Base-by-base conservation (phyloP, 64 coral and sea anemone species). In the Stylophora pistillata region DNA sequence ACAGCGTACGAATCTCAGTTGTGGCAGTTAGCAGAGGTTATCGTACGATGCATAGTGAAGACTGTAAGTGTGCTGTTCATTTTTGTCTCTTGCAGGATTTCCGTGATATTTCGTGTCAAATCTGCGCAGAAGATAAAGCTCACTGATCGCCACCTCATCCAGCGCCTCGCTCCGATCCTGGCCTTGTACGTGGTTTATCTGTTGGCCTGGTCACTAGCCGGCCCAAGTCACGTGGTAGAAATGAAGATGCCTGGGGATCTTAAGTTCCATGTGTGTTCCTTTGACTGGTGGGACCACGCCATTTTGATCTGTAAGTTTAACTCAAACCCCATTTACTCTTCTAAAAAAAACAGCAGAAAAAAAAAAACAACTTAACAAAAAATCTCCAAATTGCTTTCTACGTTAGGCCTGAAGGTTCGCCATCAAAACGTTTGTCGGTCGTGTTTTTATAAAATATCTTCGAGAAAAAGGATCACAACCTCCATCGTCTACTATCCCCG, bases 261-360 rank as follows among this genome's bases (percentile, higher is more conserved):
- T 0, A 95, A 84, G 29, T 95, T 91, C 65, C 56, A 91, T 15
- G 94, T 92, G 54, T 95, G 94, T 63, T 88, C 89, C 10, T 55
- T 91, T 4, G 94, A 95, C 53, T 95, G 94, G 94, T 95, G 94
- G 94, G 94, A 95, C 41, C 89, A 95, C 73, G 94, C 94, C 13
- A 95, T 95, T 26, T 72, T 95, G 56, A 95, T 95, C 29, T 95
- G 94, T 95, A 76, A 95, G 94, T 95, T 2, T 1, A 28, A 23
- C 6, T 29, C 12, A 34, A 21, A 27, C 10, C 10, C 47, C 17
- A 11, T 80, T 4, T 5, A 28, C 26, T 23, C 10, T 68, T 25
- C 64, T 68, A 10, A 68, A 47, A 47, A 47, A 47, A 47, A 47
- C 3, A 47, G 7, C 0, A 41, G 6, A 41, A 41, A 2, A 47